Base-by-base conservation (phyloP, 1,140 invertebrate species). In the Nymphalis io region DNA sequence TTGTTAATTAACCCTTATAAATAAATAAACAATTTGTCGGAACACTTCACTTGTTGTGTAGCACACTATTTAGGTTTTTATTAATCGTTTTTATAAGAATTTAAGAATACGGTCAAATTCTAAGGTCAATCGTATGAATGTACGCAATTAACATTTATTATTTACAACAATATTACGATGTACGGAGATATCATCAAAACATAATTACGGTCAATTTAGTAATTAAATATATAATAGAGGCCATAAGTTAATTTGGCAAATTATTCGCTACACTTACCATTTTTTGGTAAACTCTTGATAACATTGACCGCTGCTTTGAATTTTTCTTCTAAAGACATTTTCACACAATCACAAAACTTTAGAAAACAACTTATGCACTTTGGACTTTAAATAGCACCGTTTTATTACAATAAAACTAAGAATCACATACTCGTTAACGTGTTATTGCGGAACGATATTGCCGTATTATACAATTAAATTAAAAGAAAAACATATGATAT, bases 271-370 rank as follows among this genome's bases (percentile, higher is more conserved):
- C 33, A 83, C 93, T 93, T 90, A 97, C 96, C 97, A 93, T 97
- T 95, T 93, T 97, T 97, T 55, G 97, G 97, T 74, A 98, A 93
- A 93, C 94, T 96, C 84, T 94, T 93, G 60, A 98, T 97, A 69
- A 98, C 96, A 90, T 97, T 97, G 15, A 97, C 96, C 69, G 97
- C 97, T 61, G 96, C 96, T 80, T 95, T 93, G 86, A 98, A 98
- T 90, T 96, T 96, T 80, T 96, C 94, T 88, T 97, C 95, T 18
- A 94, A 93, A 72, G 95, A 95, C 95, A 96, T 96, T 75, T 79
- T 90, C 60, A 67, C 68, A 81, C 76, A 74, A 82, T 75, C 76
- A 83, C 77, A 78, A 42, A 70, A 72, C 18, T 59, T 48, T 40
- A 64, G 59, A 75, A 80, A 74, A 83, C 68, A 75, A 77, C 76